phyloP scores from a whole-genome alignment of 1,140 invertebrate genomes.

The Phenacoccus solenopsis region DNA sequence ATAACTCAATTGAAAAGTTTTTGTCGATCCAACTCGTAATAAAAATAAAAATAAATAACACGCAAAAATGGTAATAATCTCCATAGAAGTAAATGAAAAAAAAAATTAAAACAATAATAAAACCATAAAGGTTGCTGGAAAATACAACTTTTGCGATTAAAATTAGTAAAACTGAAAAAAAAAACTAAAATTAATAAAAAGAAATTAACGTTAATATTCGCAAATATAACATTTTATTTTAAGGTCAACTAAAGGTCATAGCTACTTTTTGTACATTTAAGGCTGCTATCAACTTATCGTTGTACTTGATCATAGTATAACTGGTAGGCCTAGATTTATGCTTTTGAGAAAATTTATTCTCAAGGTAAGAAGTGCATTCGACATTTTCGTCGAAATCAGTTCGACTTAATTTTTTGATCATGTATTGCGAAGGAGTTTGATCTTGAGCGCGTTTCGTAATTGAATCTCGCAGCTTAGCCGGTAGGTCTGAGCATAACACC shows the following conservation, averaged over 20 bases:
- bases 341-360: neutral
- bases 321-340: neutral
- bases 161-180: no score
- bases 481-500: constrained; percentile 4
- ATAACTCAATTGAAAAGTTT: no score
- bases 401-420: neutral
- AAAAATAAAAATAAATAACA: no score
- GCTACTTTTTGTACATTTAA: neutral
- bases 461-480: neutral
- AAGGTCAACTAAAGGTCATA: constrained; percentile 10
- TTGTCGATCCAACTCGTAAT: no score
- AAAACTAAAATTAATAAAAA: no score
- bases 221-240: no score
- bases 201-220: no score
- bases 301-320: neutral
- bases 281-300: neutral
- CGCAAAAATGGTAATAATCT: no score
- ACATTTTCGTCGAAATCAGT: neutral
- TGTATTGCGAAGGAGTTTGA: neutral
- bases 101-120: no score
- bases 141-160: no score
- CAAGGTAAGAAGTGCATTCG: neutral
- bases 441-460: neutral
- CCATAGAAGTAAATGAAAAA: no score
- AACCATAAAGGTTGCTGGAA: no score